Evolutionary conservation across 2,888 invertebrate genomes (phyloP), one percentile per base, ranked within the genome.

Genomic region (Xanthorhoe spadicearia): DNA sequence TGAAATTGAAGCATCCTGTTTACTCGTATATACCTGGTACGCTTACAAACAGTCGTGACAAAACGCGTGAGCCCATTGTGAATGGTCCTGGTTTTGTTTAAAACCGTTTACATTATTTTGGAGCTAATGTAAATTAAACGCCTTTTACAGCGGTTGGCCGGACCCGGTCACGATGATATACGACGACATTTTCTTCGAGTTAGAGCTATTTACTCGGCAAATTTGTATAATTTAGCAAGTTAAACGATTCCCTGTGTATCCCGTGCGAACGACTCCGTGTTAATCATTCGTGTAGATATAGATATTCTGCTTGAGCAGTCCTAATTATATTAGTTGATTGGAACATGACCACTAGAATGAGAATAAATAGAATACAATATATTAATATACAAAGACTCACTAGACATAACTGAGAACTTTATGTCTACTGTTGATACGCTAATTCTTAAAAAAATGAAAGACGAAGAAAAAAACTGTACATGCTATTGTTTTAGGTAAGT

Each of bases 151-250:
- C 68, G 75, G 76, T 77, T 77, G 76, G 76, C 79, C 71, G 77
- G 77, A 74, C 77, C 74, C 78, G 71, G 74, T 70, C 77, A 76
- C 80, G 82, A 84, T 86, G 84, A 86, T 80, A 82, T 85, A 83
- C 74, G 82, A 73, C 71, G 79, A 77, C 83, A 82, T 80, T 84
- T 80, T 79, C 75, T 79, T 76, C 66, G 75, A 79, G 79, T 84
- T 80, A 78, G 77, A 76, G 77, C 77, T 75, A 79, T 80, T 77
- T 73, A 74, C 70, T 72, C 59, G 66, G 61, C 77, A 76, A 81
- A 81, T 79, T 82, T 80, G 82, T 83, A 83, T 79, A 84, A 84
- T 83, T 82, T 83, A 80, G 80, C 77, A 77, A 80, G 75, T 80
- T 69, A 80, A 83, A 82, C 81, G 77, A 81, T 83, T 80, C 74